Evolutionary conservation across 2,888 invertebrate species (phyloP).

Genomic region (Laspeyria flexula): DNA sequence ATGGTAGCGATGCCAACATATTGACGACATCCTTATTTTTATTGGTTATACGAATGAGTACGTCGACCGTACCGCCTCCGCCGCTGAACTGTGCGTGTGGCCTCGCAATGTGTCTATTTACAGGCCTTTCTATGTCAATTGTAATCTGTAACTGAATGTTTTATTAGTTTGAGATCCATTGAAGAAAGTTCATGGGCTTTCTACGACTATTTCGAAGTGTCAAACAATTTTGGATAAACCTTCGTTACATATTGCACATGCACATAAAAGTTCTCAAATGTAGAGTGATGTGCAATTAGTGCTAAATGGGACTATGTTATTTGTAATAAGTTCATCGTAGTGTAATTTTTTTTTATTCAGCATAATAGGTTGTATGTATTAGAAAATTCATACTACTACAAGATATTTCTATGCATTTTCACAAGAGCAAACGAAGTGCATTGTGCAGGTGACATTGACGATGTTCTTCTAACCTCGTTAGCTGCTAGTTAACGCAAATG

Average conservation of each 20-base stretch:
- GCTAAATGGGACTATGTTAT: too few relatives aligned
- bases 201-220: too few relatives aligned
- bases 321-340: too few relatives aligned
- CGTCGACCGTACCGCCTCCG: slow-evolving; percentile 79
- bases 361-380: too few relatives aligned
- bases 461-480: slow-evolving; percentile 25
- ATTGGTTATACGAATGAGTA: slow-evolving; percentile 78
- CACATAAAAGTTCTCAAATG: too few relatives aligned
- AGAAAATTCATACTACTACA: too few relatives aligned
- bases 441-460: slow-evolving; percentile 26
- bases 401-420: slow-evolving; percentile 10
- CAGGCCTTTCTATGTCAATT: slow-evolving; percentile 46
- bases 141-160: slow-evolving; percentile 21
- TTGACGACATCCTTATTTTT: slow-evolving; percentile 86
- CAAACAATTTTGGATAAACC: too few relatives aligned
- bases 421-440: slow-evolving; percentile 17
- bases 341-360: too few relatives aligned
- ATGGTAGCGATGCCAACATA: slow-evolving; percentile 78
- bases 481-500: slow-evolving; percentile 32
- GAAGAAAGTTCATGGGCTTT: slow-evolving; percentile 19
- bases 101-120: slow-evolving; percentile 67
- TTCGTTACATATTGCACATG: too few relatives aligned
- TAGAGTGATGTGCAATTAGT: too few relatives aligned
- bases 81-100: slow-evolving; percentile 75
- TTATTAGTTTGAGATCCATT: slow-evolving; percentile 25